Evolutionary conservation across 2,113 vertebrate species (phyloP), one percentile per base, ranked within the genome.

Genomic region (Gobio gobio): DNA sequence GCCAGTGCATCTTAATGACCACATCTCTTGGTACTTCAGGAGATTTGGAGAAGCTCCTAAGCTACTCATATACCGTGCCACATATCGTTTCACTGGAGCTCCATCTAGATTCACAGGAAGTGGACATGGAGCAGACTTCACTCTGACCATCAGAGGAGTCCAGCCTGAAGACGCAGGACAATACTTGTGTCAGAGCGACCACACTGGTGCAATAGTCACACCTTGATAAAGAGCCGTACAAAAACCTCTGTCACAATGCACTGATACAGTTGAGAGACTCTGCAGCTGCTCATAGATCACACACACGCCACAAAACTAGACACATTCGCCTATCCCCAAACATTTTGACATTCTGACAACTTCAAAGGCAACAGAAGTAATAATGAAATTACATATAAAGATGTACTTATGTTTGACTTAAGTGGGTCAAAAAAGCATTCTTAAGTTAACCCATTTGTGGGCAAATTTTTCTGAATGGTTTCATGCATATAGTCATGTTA

Each of bases 131-230:
- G 43, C 78, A 1, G 58, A 80, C 22, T 80, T 80, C 4, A 80
- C 58, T 18, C 40, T 80, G 40, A 64, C 58, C 58, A 64, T 73
- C 70, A 73, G 10, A 0, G 43, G 43, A 47, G 70, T 24, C 43
- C 40, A 0, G 70, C 6, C 70, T 47, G 33, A 80, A 63, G 58
- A 63, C 16, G 78, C 78, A 66, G 78, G 40, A 66, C 8, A 66
- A 49, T 81, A 81, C 10, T 66, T 49, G 24, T 81, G 78, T 51
- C 78, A 66, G 16, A 81, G 61, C 49, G 59, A 66, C 61, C 61
- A 81, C 59, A 66, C 58, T 20, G 63, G 45, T 40, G 4, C 1
- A 47, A 45, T 81, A 47, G 3, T 64, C 59, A 61, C 78, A 81
- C 78, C 0, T 40, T 81, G 78, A 66, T 49, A 51, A 49, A 49